Base-by-base conservation (phyloP, 2,888 invertebrate genomes). In the Volucella inflata region DNA sequence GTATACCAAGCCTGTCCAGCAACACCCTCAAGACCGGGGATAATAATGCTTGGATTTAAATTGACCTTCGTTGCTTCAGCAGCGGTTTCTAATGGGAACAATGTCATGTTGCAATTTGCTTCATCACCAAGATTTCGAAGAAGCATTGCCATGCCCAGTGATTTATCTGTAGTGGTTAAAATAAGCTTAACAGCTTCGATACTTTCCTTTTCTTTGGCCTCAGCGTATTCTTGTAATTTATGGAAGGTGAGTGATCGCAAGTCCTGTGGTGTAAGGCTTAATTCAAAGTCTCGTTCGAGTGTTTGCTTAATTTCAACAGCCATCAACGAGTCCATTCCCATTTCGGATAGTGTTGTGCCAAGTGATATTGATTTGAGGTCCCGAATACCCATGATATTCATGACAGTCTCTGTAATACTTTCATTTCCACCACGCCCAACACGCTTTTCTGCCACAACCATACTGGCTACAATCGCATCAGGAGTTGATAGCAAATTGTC, bases 271-370 rank as follows among this genome's bases (percentile, higher is more conserved):
- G 97, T 95, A 3, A 99, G 93, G 90, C 95, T 95, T 70, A 98
- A 93, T 90, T 98, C 98, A 90, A 96, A 98, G 90, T 98, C 97
- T 88, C 97, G 93, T 91, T 98, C 98, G 1, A 98, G 92, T 0
- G 96, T 96, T 92, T 98, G 98, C 89, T 98, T 98, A 88, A 99
- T 97, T 92, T 99, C 98, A 0, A 98, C 97, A 0, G 97, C 97
- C 97, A 98, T 98, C 93, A 99, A 95, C 1, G 98, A 98, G 93
- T 99, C 98, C 95, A 99, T 96, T 44, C 99, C 99, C 87, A 99
- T 93, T 91, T 99, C 98, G 1, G 97, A 96, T 1, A 99, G 93
- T 0, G 95, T 95, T 0, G 95, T 94, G 89, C 95, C 95, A 82
- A 94, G 93, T 55, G 96, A 95, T 0, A 95, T 94, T 0, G 94